phyloP scores from a whole-genome alignment of 2,797 vertebrate genomes.

The Aeoliscus strigatus region DNA sequence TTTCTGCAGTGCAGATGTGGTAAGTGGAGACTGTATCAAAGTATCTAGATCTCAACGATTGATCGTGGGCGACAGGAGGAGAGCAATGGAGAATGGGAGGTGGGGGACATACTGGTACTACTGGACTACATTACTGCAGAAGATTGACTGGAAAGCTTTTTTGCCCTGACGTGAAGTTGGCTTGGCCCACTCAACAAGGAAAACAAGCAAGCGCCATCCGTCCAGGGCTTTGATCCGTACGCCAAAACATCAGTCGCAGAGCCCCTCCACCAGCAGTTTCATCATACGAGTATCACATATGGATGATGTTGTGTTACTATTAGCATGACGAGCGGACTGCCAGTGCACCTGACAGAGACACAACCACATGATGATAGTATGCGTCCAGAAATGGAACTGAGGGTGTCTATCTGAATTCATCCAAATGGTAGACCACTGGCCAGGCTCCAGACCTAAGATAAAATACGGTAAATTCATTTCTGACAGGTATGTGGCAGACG shows the following conservation, averaged over 20 bases:
- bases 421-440: slow-evolving; percentile 35
- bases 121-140: slow-evolving; percentile 68
- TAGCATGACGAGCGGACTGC: slow-evolving; percentile 44
- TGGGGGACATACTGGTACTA: slow-evolving; percentile 12
- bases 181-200: slow-evolving; percentile 57
- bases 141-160: slow-evolving; percentile 72
- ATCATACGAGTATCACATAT: slow-evolving; percentile 71
- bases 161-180: slow-evolving; percentile 69
- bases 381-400: slow-evolving; percentile 29
- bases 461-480: slow-evolving; percentile 25
- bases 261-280: slow-evolving; percentile 63
- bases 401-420: slow-evolving; percentile 33
- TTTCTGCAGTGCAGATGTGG: slow-evolving; percentile 6
- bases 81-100: slow-evolving; percentile 7
- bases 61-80: slow-evolving; percentile 15
- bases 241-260: slow-evolving; percentile 71
- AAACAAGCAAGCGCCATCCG: slow-evolving; percentile 68
- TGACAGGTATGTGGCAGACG: slow-evolving; percentile 30
- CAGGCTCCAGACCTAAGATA: slow-evolving; percentile 9
- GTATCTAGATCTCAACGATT: slow-evolving; percentile 22
- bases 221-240: slow-evolving; percentile 55
- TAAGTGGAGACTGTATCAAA: slow-evolving; percentile 19
- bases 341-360: slow-evolving; percentile 44
- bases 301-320: slow-evolving; percentile 64
- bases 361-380: slow-evolving; percentile 31